Evolutionary conservation across 2,113 vertebrate species (phyloP), one percentile per base, ranked within the genome.

Genomic region (Syngnathus scovelli): DNA sequence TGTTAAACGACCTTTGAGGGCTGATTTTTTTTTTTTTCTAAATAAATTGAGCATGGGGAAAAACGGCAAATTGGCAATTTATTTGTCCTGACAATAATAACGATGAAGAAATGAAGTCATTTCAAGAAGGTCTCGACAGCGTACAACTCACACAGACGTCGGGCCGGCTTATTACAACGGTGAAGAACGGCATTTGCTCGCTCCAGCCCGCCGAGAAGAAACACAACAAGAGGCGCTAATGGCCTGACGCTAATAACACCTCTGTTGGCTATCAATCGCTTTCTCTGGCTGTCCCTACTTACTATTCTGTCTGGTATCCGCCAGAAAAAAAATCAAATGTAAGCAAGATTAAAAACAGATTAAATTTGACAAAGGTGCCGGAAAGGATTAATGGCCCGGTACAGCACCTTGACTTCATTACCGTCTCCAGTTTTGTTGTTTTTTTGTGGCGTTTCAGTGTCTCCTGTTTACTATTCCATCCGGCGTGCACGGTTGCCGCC

Each of bases 251-350:
- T 76, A 67, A 76, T 78, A 81, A 78, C 12, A 13, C 27, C 55
- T 58, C 27, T 16, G 27, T 6, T 33, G 55, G 27, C 13, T 58
- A 33, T 58, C 27, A 13, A 36, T 58, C 27, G 15, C 27, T 36
- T 23, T 11, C 52, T 13, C 6, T 36, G 55, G 12, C 55, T 37
- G 70, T 77, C 67, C 64, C 78, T 82, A 72, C 77, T 88, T 85
- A 80, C 68, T 82, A 82, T 85, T 86, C 82, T 15, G 68, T 74
- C 76, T 77, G 79, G 74, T 76, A 58, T 63, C 60, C 48, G 59
- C 65, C 10, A 13, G 21, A 10, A 54, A 54, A 54, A 51, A 19
- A 8, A 15, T 5, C 13, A 46, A 44, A 46, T 13, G 12, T 16
- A 46, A 46, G 1, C 44, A 13, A 46, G 2, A 46, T 51, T 7